Conservation (phyloP, 2,797 vertebrate genomes). For the Pseudochaenichthys georgianus region DNA sequence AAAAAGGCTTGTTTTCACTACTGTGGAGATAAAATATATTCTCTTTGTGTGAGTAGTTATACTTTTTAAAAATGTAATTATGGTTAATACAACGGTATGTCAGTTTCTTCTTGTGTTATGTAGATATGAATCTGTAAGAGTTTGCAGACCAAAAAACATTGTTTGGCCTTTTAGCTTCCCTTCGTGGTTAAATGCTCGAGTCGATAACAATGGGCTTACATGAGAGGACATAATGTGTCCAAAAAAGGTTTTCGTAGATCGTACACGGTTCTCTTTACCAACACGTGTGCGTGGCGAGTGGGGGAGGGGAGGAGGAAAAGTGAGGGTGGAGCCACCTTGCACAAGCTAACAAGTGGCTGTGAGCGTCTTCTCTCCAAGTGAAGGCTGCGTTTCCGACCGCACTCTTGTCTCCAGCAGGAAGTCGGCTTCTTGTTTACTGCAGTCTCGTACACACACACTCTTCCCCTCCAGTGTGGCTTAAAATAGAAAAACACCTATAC, state of each 20-base stretch:
- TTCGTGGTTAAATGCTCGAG: conserved; percentile 1
- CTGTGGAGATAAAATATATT: not conserved
- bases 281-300: conserved; percentile 6
- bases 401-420: conserved; percentile 80
- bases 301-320: not conserved
- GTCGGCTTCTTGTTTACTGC: conserved; percentile 70
- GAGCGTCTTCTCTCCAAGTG: conserved; percentile 71
- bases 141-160: conserved; percentile 39
- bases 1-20: conserved; percentile 22
- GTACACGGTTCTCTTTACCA: conserved; percentile 25
- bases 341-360: conserved; percentile 40
- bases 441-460: conserved; percentile 24
- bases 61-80: not conserved
- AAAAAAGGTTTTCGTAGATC: conserved; percentile 4
- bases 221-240: conserved; percentile 20
- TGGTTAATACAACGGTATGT: not conserved
- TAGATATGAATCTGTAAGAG: not conserved
- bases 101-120: conserved; percentile 7
- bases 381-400: conserved; percentile 70
- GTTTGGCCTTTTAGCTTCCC: conserved; percentile 32
- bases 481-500: conserved; percentile 14
- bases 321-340: conserved; percentile 46
- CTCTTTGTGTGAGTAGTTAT: no score
- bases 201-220: conserved; percentile 15
- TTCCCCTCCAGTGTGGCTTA: not conserved